A percentile compares a stretch with the other conserved stretches of the same genome.
phyloP scores from a whole-genome alignment of 2,797 vertebrate genomes.

The Melopsittacus undulatus region DNA sequence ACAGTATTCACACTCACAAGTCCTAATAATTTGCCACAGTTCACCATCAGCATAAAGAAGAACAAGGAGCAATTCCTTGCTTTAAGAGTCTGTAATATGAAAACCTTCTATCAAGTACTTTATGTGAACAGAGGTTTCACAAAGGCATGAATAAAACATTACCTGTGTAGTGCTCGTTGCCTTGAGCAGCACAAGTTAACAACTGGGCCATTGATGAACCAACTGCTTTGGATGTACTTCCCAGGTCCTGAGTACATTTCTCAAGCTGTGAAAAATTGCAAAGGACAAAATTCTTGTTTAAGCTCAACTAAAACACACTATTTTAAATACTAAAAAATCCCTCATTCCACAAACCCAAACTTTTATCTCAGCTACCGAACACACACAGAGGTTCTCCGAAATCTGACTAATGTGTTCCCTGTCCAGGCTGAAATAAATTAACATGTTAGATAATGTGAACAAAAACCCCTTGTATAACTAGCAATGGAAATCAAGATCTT shows the following conservation, averaged over 20 bases:
- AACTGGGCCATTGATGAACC: constrained; percentile 98
- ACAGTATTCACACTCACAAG: background rate
- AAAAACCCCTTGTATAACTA: background rate
- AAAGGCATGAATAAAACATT: background rate
- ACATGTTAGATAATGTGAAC: background rate
- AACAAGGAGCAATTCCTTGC: background rate
- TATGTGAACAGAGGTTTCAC: background rate
- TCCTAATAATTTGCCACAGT: background rate
- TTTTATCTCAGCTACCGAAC: background rate
- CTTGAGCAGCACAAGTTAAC: constrained; percentile 96
- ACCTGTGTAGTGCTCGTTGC: constrained; percentile 99
- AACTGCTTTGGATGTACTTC: constrained; percentile 96
- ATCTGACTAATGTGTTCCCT: background rate
- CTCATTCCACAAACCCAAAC: background rate
- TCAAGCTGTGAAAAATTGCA: constrained; percentile 83
- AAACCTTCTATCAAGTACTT: background rate
- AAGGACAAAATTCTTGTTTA: background rate
- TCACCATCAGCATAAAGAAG: background rate
- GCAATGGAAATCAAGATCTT: background rate
- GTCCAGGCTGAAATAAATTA: background rate
- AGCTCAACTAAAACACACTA: background rate
- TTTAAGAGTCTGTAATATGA: background rate
- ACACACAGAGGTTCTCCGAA: background rate
- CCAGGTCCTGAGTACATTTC: constrained; percentile 97
- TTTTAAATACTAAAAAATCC: background rate